Evolutionary conservation across 2,888 invertebrate genomes (phyloP), one percentile per base, ranked within the genome.

Genomic region (Pseudococcus longispinus): DNA sequence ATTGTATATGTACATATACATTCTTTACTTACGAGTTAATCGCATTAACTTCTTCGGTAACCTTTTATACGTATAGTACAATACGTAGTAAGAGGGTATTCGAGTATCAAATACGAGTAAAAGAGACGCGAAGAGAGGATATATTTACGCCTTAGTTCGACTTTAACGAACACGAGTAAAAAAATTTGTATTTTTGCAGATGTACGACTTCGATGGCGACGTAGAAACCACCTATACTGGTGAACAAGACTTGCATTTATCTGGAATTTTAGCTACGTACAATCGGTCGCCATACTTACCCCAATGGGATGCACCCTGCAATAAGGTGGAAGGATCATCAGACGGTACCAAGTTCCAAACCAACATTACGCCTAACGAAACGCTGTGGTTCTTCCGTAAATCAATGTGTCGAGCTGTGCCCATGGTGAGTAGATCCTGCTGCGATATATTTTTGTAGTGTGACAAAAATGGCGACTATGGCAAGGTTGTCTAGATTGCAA

Each of bases 311-410:
- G 93, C 94, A 77, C 94, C 94, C 87, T 97, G 97, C 90, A 95
- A 95, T 80, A 94, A 94, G 89, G 93, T 97, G 9, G 93, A 93
- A 88, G 93, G 94, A 32, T 93, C 96, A 0, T 96, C 96, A 0
- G 97, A 97, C 90, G 97, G 96, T 1, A 94, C 95, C 20, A 97
- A 96, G 90, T 97, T 96, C 90, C 93, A 92, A 26, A 94, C 96
- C 18, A 93, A 93, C 84, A 92, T 96, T 0, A 89, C 92, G 32
- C 93, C 92, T 18, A 94, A 95, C 88, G 95, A 96, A 18, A 92
- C 93, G 0, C 90, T 96, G 0, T 90, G 94, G 88, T 96, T 97
- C 91, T 97, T 93, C 91, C 93, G 96, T 88, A 96, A 96, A 90
- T 96, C 96, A 90, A 92, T 97, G 90, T 97, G 97, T 90, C 92